Evolutionary conservation across 2,797 vertebrate genomes (phyloP).

Genomic region (Sebastes melanostomus): DNA sequence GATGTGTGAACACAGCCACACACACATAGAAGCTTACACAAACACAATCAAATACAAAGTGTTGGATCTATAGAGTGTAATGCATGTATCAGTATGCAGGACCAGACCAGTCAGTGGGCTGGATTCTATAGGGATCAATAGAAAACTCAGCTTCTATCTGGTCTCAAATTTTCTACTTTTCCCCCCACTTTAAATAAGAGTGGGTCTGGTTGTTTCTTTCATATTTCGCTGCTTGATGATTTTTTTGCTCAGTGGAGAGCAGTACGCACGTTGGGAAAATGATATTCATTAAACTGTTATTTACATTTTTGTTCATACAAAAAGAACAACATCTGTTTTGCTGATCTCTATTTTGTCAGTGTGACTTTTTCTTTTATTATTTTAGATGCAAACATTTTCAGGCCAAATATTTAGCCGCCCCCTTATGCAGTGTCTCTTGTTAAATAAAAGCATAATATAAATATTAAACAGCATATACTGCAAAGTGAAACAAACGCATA

Average conservation of each 20-base stretch:
- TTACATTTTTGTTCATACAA: background rate
- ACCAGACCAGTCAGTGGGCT: slow-evolving; percentile 42
- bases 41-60: slow-evolving; percentile 69
- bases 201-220: background rate
- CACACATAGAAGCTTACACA: slow-evolving; percentile 28
- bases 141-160: slow-evolving; percentile 47
- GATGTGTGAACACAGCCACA: slow-evolving; percentile 16
- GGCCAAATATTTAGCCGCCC: background rate
- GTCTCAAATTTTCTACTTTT: slow-evolving; percentile 35
- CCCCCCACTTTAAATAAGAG: slow-evolving; percentile 1
- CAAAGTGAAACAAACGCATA: background rate
- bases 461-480: background rate
- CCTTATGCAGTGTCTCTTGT: background rate
- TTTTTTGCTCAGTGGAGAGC: background rate
- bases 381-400: background rate
- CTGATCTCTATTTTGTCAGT: background rate
- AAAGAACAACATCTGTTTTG: background rate
- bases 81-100: slow-evolving; percentile 76
- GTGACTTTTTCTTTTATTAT: background rate
- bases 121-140: slow-evolving; percentile 75
- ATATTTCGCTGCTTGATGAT: slow-evolving; percentile 6
- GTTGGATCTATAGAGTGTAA: slow-evolving; percentile 71
- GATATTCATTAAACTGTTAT: background rate
- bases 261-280: background rate
- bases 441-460: background rate